A percentile compares a stretch with the other conserved stretches of the same genome.
phyloP scores from a whole-genome alignment of 2,113 vertebrate species.

The Alectura lathami region DNA sequence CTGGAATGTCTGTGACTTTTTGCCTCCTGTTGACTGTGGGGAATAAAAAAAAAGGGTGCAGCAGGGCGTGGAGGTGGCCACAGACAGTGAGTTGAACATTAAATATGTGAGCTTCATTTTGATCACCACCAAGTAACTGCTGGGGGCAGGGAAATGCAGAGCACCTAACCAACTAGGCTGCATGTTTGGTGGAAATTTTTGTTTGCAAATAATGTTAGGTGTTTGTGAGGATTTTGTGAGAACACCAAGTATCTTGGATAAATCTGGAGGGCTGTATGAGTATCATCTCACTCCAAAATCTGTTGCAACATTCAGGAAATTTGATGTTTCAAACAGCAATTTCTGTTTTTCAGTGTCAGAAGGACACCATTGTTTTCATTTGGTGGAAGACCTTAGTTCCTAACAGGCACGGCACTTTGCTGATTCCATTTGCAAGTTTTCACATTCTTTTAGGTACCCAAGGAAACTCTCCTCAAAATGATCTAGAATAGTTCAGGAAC shows the following conservation, averaged over 20 bases:
- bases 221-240: neutral
- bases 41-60: neutral
- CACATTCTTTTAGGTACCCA: neutral
- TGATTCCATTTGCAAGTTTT: neutral
- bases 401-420: neutral
- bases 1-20: neutral
- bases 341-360: neutral
- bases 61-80: neutral
- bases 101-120: neutral
- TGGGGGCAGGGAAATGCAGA: neutral
- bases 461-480: slow-evolving; percentile 25
- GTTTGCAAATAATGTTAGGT: neutral
- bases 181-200: neutral
- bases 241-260: neutral
- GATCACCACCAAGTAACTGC: neutral
- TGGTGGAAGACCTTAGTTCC: neutral
- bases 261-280: neutral
- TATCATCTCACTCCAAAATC: neutral
- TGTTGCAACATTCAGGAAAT: neutral
- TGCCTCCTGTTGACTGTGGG: neutral
- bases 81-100: neutral
- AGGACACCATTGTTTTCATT: neutral
- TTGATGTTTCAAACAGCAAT: neutral
- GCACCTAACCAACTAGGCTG: neutral
- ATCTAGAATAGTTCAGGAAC: neutral